These are phyloP conservation scores for Dorcus parallelipipedus DNA, from an alignment of 2,888 invertebrate genomes.

Conservation along the genomic window DNA sequence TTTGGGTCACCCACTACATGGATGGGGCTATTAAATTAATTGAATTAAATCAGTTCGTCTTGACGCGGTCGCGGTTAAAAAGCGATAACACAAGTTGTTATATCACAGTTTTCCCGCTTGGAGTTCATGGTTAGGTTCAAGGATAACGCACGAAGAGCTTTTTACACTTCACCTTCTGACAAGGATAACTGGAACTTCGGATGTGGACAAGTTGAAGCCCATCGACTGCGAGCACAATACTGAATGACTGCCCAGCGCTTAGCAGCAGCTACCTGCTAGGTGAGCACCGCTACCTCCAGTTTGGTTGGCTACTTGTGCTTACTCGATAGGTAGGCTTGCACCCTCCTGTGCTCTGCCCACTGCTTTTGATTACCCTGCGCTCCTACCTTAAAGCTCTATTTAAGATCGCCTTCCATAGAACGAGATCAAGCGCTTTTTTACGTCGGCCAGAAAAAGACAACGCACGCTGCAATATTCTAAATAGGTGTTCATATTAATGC, in stretches of 20 bases:
- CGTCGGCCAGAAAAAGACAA: background rate
- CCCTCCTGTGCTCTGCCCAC: slow-evolving; percentile 46
- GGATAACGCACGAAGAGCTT: slow-evolving; percentile 2
- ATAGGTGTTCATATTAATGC: background rate
- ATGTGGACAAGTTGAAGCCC: slow-evolving; percentile 37
- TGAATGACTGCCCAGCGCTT: slow-evolving; percentile 47
- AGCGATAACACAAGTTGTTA: background rate
- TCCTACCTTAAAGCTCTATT: slow-evolving; percentile 17
- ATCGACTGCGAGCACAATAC: slow-evolving; percentile 48
- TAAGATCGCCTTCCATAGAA: slow-evolving; percentile 14
- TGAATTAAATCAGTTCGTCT: too few relatives aligned
- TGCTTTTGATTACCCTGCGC: slow-evolving; percentile 41
- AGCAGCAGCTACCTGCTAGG: slow-evolving; percentile 43
- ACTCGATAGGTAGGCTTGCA: slow-evolving; percentile 48
- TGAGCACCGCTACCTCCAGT: slow-evolving; percentile 46
- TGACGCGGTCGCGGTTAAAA: too few relatives aligned
- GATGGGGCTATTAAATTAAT: too few relatives aligned
- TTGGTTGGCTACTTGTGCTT: slow-evolving; percentile 49
- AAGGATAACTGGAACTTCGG: background rate
- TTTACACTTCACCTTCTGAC: slow-evolving; percentile 12
- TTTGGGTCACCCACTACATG: too few relatives aligned
- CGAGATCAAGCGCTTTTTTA: background rate
- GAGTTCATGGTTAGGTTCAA: slow-evolving; percentile 17
- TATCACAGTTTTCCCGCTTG: background rate
- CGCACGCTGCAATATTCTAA: too few relatives aligned